Conservation (phyloP, 2,797 vertebrate species). For the Poecilia gillii region DNA sequence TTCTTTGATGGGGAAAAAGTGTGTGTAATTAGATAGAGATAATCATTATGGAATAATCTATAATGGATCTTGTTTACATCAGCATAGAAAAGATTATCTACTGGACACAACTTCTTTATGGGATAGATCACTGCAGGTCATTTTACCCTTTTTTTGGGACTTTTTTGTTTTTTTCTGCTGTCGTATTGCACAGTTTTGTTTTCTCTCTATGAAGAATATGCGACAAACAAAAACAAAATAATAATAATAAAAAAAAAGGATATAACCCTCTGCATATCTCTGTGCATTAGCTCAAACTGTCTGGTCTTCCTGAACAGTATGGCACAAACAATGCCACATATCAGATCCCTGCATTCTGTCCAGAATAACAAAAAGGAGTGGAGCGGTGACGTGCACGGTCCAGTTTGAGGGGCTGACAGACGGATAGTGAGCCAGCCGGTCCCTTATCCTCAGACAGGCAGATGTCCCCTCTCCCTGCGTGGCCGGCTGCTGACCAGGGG, state of each 20-base stretch:
- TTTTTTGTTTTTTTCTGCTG: conserved; percentile 2
- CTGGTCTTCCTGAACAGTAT: conserved; percentile 62
- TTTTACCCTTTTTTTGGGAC: not conserved
- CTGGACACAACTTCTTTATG: conserved; percentile 7
- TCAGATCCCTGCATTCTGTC: conserved; percentile 74
- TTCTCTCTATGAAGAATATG: conserved; percentile 10
- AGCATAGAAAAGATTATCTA: conserved; percentile 29
- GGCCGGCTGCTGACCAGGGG: conserved; percentile 88
- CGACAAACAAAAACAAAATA: conserved; percentile 14
- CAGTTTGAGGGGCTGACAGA: conserved; percentile 83
- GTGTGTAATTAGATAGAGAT: conserved; percentile 79
- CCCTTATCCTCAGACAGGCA: conserved; percentile 97
- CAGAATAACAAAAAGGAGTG: conserved; percentile 81
- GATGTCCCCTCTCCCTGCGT: conserved; percentile 92
- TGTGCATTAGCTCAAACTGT: conserved; percentile 53
- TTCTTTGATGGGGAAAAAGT: conserved; percentile 74
- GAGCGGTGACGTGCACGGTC: conserved; percentile 74
- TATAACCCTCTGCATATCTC: conserved; percentile 54
- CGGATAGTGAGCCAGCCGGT: conserved; percentile 83
- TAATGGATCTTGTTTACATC: conserved; percentile 56
- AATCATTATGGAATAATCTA: conserved; percentile 79
- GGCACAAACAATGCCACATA: conserved; percentile 79
- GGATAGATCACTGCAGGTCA: not conserved
- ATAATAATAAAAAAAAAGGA: conserved; percentile 24
- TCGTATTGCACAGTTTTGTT: not conserved